phyloP scores from a whole-genome alignment of 2,888 invertebrate genomes.

The Hipparchia semele region DNA sequence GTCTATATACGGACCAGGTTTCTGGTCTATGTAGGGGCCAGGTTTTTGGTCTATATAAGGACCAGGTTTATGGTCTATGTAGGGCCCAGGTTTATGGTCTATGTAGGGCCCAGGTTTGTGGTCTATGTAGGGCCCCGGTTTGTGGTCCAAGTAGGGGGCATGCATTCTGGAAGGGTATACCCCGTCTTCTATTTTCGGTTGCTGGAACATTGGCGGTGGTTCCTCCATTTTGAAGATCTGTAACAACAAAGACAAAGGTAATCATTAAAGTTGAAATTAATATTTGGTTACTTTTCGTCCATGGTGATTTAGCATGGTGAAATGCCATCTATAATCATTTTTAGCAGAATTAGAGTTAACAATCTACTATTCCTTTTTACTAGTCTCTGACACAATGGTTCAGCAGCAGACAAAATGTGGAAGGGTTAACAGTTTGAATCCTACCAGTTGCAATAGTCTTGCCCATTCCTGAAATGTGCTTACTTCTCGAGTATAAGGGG shows the following conservation, averaged over 20 bases:
- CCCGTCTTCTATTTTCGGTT: conserved; percentile 36
- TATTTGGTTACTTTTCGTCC: too few relatives aligned
- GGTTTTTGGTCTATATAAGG: conserved; percentile 27
- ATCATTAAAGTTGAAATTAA: too few relatives aligned
- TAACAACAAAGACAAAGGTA: not conserved
- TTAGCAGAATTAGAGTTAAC: too few relatives aligned
- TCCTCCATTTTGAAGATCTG: conserved; percentile 37
- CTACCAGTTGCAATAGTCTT: too few relatives aligned
- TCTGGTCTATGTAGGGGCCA: conserved; percentile 24
- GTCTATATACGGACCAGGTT: conserved; percentile 27
- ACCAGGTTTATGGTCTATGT: conserved; percentile 28
- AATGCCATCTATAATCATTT: too few relatives aligned
- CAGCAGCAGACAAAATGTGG: too few relatives aligned
- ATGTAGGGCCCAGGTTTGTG: conserved; percentile 21
- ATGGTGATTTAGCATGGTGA: too few relatives aligned
- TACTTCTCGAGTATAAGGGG: too few relatives aligned
- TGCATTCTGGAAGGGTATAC: conserved; percentile 32
- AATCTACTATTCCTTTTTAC: too few relatives aligned
- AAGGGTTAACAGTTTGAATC: too few relatives aligned
- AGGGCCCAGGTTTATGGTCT: conserved; percentile 24
- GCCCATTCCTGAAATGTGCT: too few relatives aligned
- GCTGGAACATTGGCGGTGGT: conserved; percentile 24
- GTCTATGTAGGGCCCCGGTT: conserved; percentile 21
- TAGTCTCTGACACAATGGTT: too few relatives aligned
- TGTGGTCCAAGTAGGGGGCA: conserved; percentile 2